phyloP scores from a whole-genome alignment of 2,888 invertebrate genomes.

The Microplitis manilae region DNA sequence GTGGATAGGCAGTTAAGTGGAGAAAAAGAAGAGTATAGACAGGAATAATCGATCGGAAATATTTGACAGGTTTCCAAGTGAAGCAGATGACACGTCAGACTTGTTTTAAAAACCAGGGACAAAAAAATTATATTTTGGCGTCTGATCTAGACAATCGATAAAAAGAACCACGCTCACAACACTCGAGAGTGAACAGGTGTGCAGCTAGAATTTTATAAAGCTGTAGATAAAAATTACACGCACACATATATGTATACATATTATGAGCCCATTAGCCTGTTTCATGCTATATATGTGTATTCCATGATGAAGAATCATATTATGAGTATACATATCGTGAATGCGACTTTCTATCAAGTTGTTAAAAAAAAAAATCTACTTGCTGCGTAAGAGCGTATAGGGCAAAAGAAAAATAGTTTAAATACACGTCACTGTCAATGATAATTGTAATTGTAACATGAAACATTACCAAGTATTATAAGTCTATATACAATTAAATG shows the following conservation, averaged over 20 bases:
- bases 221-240: background rate
- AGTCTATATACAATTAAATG: slow-evolving; percentile 2
- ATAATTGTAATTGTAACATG: background rate
- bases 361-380: slow-evolving; percentile 42
- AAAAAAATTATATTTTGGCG: slow-evolving; percentile 23
- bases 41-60: slow-evolving; percentile 12
- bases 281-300: slow-evolving; percentile 38
- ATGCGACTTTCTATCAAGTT: slow-evolving; percentile 58
- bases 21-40: background rate
- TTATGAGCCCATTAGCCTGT: slow-evolving; percentile 8
- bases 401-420: slow-evolving; percentile 35
- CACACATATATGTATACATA: background rate
- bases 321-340: slow-evolving; percentile 49
- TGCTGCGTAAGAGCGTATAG: slow-evolving; percentile 29
- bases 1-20: background rate
- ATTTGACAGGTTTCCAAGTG: slow-evolving; percentile 30
- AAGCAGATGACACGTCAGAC: slow-evolving; percentile 18
- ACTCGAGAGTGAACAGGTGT: slow-evolving; percentile 33
- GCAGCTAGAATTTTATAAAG: slow-evolving; percentile 13
- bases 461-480: background rate
- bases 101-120: background rate
- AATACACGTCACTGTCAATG: slow-evolving; percentile 23
- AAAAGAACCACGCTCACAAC: slow-evolving; percentile 25
- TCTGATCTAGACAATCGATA: slow-evolving; percentile 34
- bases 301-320: slow-evolving; percentile 50